Evolutionary conservation across 1,140 invertebrate genomes (phyloP), one percentile per base, ranked within the genome.

Genomic region (Drepana arcuata): DNA sequence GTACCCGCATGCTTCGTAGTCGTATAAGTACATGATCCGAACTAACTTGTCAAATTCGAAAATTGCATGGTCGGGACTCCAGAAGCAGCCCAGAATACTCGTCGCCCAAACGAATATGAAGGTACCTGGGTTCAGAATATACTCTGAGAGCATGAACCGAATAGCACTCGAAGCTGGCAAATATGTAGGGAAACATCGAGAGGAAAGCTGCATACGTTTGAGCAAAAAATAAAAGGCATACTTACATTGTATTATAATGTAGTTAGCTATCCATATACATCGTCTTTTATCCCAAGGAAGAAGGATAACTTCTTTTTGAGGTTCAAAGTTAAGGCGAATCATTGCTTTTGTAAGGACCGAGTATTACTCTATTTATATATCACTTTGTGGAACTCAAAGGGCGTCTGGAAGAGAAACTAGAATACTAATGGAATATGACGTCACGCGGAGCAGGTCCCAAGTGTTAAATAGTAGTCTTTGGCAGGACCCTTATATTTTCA

Each of bases 11-110:
- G 64, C 63, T 3, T 57, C 40, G 1, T 58, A 55, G 16, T 79
- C 71, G 38, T 67, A 79, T 0, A 79, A 40, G 40, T 79, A 79
- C 71, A 77, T 75, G 12, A 79, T 63, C 1, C 69, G 57, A 3
- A 36, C 43, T 3, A 79, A 34, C 27, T 67, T 79, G 47, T 67
- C 59, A n/a, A 42, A 62, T 15, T 79, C 71, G 0, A 48, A 13
- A 0, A 21, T 48, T 0, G 49, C 41, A 1, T 54, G 12, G 21
- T 62, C 57, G 1, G 70, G 71, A 6, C 46, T 48, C 74, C 74
- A 79, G 0, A 64, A 14, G 30, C 74, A 79, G 14, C 32, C 16
- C 4, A 49, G 33, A 1, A 79, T 54, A 1, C 61, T 67, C 0
- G 28, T n/a, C 2, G 58, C 34, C 1, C 57, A 63, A 3, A 51